These are phyloP conservation scores for Atta colombica DNA, from an alignment of 1,140 invertebrate genomes.

Conservation along the genomic window DNA sequence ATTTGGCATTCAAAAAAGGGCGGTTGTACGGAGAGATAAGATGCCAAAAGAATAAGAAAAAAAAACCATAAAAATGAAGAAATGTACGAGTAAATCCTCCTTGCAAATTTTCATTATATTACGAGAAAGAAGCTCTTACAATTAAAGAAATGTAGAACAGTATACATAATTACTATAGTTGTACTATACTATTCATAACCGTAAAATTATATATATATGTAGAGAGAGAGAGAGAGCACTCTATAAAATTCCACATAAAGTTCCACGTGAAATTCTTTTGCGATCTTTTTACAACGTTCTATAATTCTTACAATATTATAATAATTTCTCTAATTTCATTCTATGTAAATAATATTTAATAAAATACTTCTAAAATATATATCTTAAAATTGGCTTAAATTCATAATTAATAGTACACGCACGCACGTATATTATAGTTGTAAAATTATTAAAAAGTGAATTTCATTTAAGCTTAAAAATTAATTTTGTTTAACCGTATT, in stretches of 20 bases:
- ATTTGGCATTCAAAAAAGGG: constrained; percentile 89
- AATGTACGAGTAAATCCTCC: background rate
- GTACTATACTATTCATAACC: background rate
- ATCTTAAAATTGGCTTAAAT: too few relatives aligned
- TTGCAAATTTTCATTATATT: background rate
- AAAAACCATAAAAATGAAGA: background rate
- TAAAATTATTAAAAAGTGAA: background rate
- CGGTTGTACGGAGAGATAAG: constrained; percentile 89
- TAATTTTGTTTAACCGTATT: background rate
- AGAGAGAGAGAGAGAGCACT: background rate
- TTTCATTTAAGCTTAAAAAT: background rate
- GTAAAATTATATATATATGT: constrained; percentile 8
- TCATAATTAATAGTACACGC: too few relatives aligned
- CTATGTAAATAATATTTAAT: background rate
- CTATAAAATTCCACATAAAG: constrained; percentile 9
- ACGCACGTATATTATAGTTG: too few relatives aligned
- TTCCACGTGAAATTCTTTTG: background rate
- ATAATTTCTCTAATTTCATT: constrained; percentile 20
- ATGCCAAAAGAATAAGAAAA: background rate
- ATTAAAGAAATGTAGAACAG: background rate
- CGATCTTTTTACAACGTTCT: background rate
- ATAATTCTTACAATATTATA: background rate
- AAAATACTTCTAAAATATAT: too few relatives aligned
- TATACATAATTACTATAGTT: background rate
- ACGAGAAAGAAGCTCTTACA: background rate